Conservation (phyloP, 2,113 vertebrate species). For the Protobothrops mucrosquamatus region DNA sequence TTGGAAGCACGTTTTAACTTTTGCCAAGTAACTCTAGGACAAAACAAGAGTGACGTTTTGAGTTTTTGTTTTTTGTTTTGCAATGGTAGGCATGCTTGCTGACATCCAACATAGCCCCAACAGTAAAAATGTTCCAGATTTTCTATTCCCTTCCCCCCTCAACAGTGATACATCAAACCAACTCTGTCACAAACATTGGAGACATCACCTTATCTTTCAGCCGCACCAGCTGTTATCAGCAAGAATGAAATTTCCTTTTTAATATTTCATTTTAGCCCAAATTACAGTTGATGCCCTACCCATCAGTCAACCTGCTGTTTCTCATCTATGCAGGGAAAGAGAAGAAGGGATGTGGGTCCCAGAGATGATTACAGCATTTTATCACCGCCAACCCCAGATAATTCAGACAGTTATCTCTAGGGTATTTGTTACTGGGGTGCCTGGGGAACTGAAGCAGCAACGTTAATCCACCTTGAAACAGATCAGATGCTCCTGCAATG, state of each 20-base stretch:
- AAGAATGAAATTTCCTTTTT: slow-evolving; percentile 20
- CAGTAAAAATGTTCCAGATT: neutral
- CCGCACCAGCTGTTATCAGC: slow-evolving; percentile 15
- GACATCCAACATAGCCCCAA: neutral
- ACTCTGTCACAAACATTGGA: neutral
- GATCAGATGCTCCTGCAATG: neutral
- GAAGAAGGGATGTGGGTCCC: neutral
- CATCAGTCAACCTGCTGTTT: neutral
- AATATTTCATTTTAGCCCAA: slow-evolving; percentile 19
- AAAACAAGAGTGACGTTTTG: neutral
- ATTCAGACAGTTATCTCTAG: neutral
- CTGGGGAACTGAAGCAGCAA: neutral
- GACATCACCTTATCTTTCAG: slow-evolving; percentile 13
- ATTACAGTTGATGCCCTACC: neutral
- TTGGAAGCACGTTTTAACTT: neutral
- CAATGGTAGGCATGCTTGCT: neutral
- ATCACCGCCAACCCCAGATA: neutral
- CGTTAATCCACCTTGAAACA: neutral
- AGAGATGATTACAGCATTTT: neutral
- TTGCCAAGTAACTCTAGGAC: neutral
- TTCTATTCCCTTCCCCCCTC: neutral
- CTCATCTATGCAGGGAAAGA: neutral
- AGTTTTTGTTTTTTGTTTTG: neutral
- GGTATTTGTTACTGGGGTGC: neutral
- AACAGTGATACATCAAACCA: neutral